Conservation (phyloP, 2,888 invertebrate genomes). For the Pomacea canaliculata region DNA sequence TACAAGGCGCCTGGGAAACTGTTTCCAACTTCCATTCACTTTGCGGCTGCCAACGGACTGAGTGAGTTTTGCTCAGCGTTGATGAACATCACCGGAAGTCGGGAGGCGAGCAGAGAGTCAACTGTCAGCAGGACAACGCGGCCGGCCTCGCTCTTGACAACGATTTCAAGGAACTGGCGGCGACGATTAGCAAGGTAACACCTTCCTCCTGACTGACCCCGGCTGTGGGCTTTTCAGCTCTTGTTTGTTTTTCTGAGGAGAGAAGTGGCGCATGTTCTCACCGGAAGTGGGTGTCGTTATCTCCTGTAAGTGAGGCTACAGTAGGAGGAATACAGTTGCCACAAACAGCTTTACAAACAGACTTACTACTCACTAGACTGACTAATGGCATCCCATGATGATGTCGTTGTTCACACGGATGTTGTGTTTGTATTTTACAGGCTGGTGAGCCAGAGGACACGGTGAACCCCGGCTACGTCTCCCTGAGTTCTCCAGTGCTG, state of each 20-base stretch:
- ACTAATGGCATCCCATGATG: no score
- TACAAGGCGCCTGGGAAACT: slow-evolving; percentile 77
- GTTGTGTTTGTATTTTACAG: not conserved
- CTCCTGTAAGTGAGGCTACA: no score
- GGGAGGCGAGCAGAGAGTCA: slow-evolving; percentile 84
- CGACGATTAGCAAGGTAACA: slow-evolving; percentile 56
- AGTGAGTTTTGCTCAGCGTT: slow-evolving; percentile 86
- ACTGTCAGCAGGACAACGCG: slow-evolving; percentile 82
- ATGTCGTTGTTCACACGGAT: no score
- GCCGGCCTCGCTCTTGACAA: slow-evolving; percentile 85
- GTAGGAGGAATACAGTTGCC: no score
- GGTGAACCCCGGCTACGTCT: not conserved
- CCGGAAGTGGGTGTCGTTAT: no score
- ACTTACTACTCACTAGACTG: no score
- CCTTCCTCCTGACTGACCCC: no score
- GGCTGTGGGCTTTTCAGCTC: no score
- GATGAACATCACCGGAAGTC: slow-evolving; percentile 87
- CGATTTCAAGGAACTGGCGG: slow-evolving; percentile 81
- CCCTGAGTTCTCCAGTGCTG: not conserved
- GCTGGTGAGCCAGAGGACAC: not conserved
- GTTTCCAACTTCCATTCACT: slow-evolving; percentile 88
- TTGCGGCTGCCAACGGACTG: slow-evolving; percentile 87
- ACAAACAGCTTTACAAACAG: no score
- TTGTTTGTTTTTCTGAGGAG: no score
- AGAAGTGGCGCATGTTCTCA: no score